Evolutionary conservation across 2,113 vertebrate genomes (phyloP), one percentile per base, ranked within the genome.

Genomic region (Phyllostomus discolor): DNA sequence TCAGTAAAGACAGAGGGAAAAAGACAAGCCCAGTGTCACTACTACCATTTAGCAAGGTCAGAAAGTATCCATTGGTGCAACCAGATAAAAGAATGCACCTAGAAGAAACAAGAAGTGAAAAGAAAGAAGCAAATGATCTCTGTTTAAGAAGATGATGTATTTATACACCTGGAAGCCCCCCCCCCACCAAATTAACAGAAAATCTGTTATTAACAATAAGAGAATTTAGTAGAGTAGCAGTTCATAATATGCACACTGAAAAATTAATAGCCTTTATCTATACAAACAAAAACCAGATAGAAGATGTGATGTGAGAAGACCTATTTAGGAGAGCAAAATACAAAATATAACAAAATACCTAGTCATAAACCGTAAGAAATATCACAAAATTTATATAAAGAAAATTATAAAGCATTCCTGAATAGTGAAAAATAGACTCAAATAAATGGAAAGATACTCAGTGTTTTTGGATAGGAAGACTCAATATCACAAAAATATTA

Each of bases 381-480:
- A 14, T 52, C 19, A 28, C n/a, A 73, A 90, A 83, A 38, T 4
- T 59, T 59, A 78, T 17, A 79, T 64, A 80, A 54, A 48, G 81
- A 93, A 88, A 93, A 31, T 88, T 76, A 57, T 52, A 54, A 92
- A 89, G 70, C 62, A 90, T 16, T 70, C 33, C 26, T 67, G 9
- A 67, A 90, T 92, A 69, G 80, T n/a, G 64, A 78, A 35, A 91
- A 43, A 62, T 24, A 81, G 87, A 31, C 38, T 57, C 86, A 69
- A 89, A 82, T 24, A 52, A 43, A 67, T 24, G n/a, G 38, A 4
- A 57, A 84, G 35, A 59, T 28, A 69, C 4, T 52, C 9, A 8
- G 26, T 85, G 33, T 24, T 80, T 95, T 69, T 35, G 50, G 64
- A 38, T 81, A 69, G 72, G 35, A 91, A 43, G 59, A 43, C 17